These are phyloP conservation scores for Ostrea edulis DNA, from an alignment of 1,140 invertebrate species.

Conservation along the genomic window DNA sequence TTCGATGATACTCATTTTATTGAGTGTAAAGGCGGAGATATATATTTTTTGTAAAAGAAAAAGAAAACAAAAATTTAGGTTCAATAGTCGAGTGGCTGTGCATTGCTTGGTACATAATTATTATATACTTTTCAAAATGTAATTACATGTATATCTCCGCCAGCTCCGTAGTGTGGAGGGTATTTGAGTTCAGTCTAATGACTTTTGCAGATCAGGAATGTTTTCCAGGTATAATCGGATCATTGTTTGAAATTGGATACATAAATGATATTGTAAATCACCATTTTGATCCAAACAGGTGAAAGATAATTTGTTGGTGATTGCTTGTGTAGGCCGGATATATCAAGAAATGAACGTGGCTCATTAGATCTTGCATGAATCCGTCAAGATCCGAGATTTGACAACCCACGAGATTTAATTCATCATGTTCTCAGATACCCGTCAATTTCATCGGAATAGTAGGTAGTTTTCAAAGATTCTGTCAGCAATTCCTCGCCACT, in stretches of 20 bases:
- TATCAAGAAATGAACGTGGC: not conserved
- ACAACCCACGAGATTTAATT: not conserved
- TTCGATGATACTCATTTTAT: too few species aligned
- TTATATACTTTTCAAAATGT: too few species aligned
- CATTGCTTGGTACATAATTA: too few species aligned
- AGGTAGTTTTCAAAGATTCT: constrained; percentile 37
- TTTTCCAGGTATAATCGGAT: not conserved
- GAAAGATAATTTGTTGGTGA: not conserved
- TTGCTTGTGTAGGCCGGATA: not conserved
- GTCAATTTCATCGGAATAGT: constrained; percentile 30
- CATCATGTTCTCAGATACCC: constrained; percentile 36
- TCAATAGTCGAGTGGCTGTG: too few species aligned
- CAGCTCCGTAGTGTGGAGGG: not conserved
- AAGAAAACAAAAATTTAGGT: too few species aligned
- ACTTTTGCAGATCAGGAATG: constrained; percentile 2
- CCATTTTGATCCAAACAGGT: constrained; percentile 23
- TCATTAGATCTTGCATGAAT: constrained; percentile 2
- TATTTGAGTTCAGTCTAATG: constrained; percentile 8
- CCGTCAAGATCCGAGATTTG: constrained; percentile 8
- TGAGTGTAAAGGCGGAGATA: too few species aligned
- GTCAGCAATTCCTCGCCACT: constrained; percentile 29
- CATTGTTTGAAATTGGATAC: constrained; percentile 5
- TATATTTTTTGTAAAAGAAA: too few species aligned
- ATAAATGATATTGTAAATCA: constrained; percentile 16
- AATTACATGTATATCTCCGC: not conserved